These are phyloP conservation scores for Pachydiplax longipennis DNA, from an alignment of 2,888 invertebrate genomes.

Conservation along the genomic window DNA sequence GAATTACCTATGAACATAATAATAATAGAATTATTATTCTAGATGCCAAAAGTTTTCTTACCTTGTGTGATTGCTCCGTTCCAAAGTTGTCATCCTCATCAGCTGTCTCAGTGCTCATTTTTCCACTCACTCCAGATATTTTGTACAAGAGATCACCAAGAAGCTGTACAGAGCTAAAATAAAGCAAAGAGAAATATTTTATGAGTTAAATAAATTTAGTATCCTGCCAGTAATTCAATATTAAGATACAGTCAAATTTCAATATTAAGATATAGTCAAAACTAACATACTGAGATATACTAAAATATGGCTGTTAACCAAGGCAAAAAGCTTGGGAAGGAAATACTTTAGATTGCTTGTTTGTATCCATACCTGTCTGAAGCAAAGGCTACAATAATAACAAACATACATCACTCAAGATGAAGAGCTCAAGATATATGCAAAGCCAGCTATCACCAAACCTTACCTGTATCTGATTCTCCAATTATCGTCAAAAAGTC, in stretches of 20 bases:
- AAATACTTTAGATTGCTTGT: too few relatives aligned
- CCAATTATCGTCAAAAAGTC: conserved; percentile 98
- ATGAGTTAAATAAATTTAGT: not conserved
- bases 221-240: too few relatives aligned
- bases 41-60: conserved; percentile 48
- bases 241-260: too few relatives aligned
- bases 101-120: conserved; percentile 98
- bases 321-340: too few relatives aligned
- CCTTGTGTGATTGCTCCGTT: conserved; percentile 88
- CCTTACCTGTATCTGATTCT: conserved; percentile 77
- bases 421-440: too few relatives aligned
- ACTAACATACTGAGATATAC: too few relatives aligned
- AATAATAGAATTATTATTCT: not conserved
- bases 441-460: not conserved
- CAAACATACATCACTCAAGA: too few relatives aligned
- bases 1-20: too few relatives aligned
- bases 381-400: too few relatives aligned
- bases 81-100: conserved; percentile 99
- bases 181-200: not conserved
- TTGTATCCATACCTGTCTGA: too few relatives aligned
- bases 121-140: conserved; percentile 96
- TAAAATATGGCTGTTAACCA: too few relatives aligned
- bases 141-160: conserved; percentile 95
- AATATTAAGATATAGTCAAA: too few relatives aligned
- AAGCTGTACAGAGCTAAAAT: conserved; percentile 85